A percentile compares a stretch with the other conserved stretches of the same genome.
Conservation (phyloP, 2,888 invertebrate species). For the Noctua pronuba region DNA sequence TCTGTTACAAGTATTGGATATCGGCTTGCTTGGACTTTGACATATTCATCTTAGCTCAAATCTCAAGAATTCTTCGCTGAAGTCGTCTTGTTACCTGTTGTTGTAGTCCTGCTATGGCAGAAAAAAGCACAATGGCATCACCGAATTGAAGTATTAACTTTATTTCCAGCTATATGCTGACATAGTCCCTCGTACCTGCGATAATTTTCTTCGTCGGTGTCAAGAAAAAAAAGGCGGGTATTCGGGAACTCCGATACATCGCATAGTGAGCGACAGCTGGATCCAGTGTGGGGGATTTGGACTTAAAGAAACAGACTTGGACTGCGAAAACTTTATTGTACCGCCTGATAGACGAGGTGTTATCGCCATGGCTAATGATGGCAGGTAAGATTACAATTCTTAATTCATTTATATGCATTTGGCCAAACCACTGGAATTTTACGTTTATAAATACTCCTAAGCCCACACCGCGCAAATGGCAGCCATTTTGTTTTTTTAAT, state of each 20-base stretch:
- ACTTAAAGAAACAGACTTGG: slow-evolving; percentile 81
- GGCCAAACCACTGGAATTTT: background rate
- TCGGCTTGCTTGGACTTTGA: background rate
- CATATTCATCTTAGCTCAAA: background rate
- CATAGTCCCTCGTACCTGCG: slow-evolving; percentile 90
- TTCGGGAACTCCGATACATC: slow-evolving; percentile 90
- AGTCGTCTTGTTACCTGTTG: background rate
- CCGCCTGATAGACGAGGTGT: slow-evolving; percentile 92
- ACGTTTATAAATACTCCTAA: too few relatives aligned
- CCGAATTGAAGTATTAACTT: background rate
- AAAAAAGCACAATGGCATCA: background rate
- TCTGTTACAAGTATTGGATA: too few relatives aligned
- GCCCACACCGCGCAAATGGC: too few relatives aligned
- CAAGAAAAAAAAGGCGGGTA: slow-evolving; percentile 86
- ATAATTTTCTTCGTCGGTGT: slow-evolving; percentile 91
- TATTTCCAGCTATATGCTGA: slow-evolving; percentile 90
- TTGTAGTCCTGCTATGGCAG: background rate
- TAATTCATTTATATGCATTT: background rate
- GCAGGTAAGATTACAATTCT: slow-evolving; percentile 77
- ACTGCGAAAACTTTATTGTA: slow-evolving; percentile 93
- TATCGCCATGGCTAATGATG: slow-evolving; percentile 93
- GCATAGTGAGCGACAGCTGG: slow-evolving; percentile 93
- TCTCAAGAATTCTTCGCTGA: background rate
- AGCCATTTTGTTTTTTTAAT: too few relatives aligned
- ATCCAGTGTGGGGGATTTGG: slow-evolving; percentile 92